Evolutionary conservation across 1,140 invertebrate species (phyloP).

Genomic region (Hylaeus volcanicus): DNA sequence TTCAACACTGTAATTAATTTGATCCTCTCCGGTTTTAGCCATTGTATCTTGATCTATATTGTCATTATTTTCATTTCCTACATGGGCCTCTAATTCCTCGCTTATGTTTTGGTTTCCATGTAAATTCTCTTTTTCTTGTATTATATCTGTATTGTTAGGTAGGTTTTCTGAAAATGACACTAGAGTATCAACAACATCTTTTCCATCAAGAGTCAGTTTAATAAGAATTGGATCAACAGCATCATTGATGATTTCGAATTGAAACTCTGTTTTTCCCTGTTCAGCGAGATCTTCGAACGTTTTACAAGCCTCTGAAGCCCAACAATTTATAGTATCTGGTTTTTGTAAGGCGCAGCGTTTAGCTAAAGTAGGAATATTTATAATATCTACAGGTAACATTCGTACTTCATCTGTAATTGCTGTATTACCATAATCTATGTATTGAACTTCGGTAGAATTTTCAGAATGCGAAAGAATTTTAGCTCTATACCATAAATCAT

Average conservation of each 20-base stretch:
- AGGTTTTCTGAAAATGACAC: slow-evolving; percentile 40
- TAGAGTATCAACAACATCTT: slow-evolving; percentile 67
- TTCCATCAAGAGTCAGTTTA: slow-evolving; percentile 56
- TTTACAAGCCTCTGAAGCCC: slow-evolving; percentile 66
- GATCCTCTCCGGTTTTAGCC: not conserved
- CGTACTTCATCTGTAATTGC: slow-evolving; percentile 69
- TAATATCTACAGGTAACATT: slow-evolving; percentile 73
- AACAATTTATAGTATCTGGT: slow-evolving; percentile 59
- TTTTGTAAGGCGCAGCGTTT: slow-evolving; percentile 73
- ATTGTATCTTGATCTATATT: not conserved
- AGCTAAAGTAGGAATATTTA: slow-evolving; percentile 70
- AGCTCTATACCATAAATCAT: slow-evolving; percentile 85
- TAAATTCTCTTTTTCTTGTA: not conserved
- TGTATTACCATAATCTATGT: slow-evolving; percentile 83
- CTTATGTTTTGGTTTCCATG: not conserved
- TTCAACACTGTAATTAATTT: not conserved
- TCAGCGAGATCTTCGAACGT: slow-evolving; percentile 68
- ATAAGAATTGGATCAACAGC: slow-evolving; percentile 62
- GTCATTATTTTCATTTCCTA: not conserved
- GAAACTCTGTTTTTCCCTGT: slow-evolving; percentile 72
- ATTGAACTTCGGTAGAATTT: slow-evolving; percentile 76
- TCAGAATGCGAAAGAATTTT: slow-evolving; percentile 66
- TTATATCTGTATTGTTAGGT: not conserved
- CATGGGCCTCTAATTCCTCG: not conserved
- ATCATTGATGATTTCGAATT: slow-evolving; percentile 78